phyloP scores from a whole-genome alignment of 2,797 vertebrate genomes.

The Onychomys leucogaster region DNA sequence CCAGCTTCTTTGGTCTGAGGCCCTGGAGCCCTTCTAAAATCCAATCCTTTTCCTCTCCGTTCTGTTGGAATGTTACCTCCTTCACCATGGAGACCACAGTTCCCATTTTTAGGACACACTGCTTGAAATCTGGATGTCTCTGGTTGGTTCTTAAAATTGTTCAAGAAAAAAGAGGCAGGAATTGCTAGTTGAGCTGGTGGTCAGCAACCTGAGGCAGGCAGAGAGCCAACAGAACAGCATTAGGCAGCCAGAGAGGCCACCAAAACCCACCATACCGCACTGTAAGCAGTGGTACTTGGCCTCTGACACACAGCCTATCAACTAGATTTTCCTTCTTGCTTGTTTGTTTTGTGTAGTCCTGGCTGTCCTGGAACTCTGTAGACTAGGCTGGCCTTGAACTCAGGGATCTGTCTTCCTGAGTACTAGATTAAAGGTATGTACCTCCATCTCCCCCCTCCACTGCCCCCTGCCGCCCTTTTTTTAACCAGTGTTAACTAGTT shows the following conservation, averaged over 20 bases:
- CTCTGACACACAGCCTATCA: neutral
- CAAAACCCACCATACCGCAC: fast-evolving
- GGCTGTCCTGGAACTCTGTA: neutral
- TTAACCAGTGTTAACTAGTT: neutral
- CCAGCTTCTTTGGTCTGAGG: neutral
- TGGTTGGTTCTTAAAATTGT: slow-evolving; percentile 25
- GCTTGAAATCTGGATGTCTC: slow-evolving; percentile 26
- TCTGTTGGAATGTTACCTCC: neutral
- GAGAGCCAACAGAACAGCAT: neutral
- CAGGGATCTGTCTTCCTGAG: neutral
- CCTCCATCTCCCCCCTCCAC: no score
- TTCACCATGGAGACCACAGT: neutral
- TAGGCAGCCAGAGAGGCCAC: neutral
- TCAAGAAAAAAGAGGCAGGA: neutral
- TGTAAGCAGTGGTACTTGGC: neutral
- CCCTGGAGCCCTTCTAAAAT: neutral
- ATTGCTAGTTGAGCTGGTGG: neutral
- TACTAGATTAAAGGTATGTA: neutral
- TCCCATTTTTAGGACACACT: neutral
- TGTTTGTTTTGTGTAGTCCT: neutral
- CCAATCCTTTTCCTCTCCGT: neutral
- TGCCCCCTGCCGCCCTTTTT: neutral
- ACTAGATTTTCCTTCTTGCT: neutral
- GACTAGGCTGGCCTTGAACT: neutral
- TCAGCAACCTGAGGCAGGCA: neutral